These are phyloP conservation scores for Dysmachus trigonus DNA, from an alignment of 2,888 invertebrate genomes.

Conservation along the genomic window DNA sequence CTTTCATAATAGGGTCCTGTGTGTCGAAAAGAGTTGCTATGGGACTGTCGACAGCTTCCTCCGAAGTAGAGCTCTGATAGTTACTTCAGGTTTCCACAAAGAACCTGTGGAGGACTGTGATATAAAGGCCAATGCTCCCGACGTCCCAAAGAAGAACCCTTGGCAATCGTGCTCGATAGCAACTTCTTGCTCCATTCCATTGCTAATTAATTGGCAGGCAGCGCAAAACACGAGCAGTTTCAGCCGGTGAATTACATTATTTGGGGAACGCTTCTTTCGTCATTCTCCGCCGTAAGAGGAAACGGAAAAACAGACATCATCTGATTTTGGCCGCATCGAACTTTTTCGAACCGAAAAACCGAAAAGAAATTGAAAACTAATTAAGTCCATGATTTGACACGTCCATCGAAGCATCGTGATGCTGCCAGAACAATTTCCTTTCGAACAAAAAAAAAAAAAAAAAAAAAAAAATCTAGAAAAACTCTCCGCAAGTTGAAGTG, in stretches of 20 bases:
- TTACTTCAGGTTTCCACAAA: neutral
- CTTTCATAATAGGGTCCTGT: no score
- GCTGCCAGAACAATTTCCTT: constrained; percentile 36
- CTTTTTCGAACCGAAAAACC: neutral
- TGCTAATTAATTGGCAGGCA: neutral
- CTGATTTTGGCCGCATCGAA: neutral
- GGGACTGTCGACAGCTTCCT: neutral
- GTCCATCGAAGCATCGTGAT: constrained; percentile 46
- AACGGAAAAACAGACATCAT: neutral
- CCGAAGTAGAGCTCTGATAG: neutral
- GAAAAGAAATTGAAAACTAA: constrained; percentile 47
- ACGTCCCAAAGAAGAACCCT: neutral
- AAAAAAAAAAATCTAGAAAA: neutral
- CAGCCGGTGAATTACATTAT: neutral
- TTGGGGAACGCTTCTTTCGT: neutral
- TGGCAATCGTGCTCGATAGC: neutral
- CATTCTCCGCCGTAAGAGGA: neutral
- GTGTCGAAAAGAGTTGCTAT: neutral
- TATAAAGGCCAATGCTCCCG: neutral
- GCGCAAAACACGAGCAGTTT: neutral
- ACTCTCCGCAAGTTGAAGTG: constrained; percentile 41
- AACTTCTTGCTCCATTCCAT: neutral
- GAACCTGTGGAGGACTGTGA: neutral
- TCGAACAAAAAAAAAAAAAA: constrained; percentile 12
- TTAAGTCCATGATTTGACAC: constrained; percentile 48